These are phyloP conservation scores for Netelia inedita DNA, from an alignment of 2,888 invertebrate genomes.

Conservation along the genomic window DNA sequence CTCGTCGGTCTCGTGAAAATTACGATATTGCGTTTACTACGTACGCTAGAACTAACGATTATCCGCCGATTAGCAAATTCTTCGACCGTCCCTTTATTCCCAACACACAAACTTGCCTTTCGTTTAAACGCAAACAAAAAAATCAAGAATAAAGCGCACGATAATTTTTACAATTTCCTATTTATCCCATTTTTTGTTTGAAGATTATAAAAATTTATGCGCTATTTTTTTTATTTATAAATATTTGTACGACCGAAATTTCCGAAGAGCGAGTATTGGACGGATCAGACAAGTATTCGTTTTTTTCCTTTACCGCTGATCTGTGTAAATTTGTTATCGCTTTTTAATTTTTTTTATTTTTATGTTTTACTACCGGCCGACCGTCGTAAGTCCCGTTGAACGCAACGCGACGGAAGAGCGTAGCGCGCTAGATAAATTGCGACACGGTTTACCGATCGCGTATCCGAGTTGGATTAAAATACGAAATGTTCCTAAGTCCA, in stretches of 20 bases:
- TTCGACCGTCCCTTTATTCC: too few species aligned
- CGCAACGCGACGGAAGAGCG: neutral
- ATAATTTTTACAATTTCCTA: neutral
- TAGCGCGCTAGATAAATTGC: neutral
- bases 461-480: neutral
- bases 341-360: neutral
- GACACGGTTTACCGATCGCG: neutral
- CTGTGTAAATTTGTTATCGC: neutral
- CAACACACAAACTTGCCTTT: neutral
- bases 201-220: neutral
- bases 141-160: neutral
- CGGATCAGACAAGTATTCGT: neutral
- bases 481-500: neutral
- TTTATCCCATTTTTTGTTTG: neutral
- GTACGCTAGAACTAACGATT: too few species aligned
- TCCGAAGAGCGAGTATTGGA: neutral
- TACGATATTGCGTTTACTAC: conserved; percentile 3
- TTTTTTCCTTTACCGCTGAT: neutral
- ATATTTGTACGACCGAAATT: too few species aligned
- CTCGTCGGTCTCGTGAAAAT: neutral
- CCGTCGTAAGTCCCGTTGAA: neutral
- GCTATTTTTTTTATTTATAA: neutral
- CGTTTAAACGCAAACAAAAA: neutral
- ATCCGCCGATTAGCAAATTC: too few species aligned
- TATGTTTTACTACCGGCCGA: neutral